Evolutionary conservation across 2,113 vertebrate species (phyloP), one percentile per base, ranked within the genome.

Genomic region (Cynopterus brachyotis): DNA sequence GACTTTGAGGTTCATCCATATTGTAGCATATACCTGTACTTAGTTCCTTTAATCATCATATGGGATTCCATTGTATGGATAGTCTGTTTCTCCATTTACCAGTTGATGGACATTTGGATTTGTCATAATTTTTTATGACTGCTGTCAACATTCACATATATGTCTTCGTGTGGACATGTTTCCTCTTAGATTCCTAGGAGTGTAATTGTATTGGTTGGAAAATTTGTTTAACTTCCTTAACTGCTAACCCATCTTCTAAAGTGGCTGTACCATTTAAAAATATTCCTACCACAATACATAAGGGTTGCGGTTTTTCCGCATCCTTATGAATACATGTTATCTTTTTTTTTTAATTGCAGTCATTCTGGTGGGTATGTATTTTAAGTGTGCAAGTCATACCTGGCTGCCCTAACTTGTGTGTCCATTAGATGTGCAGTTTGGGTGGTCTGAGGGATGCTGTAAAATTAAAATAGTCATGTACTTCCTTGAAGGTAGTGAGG

Each of bases 191-290:
- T 87, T 91, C 30, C 35, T 28, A 70, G 47, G 11, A 66, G 17
- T 92, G 16, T 66, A 93, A 67, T 83, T 96, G 42, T 15, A 4
- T 73, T 37, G 35, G 40, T 50, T 91, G 57, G 37, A 66, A 62
- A 92, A 66, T 89, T 95, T 94, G n/a, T 87, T 70, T 70, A 70
- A 26, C 30, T 69, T 90, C 55, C 45, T 60, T 26, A 83, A 69
- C 22, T 70, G 5, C 37, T 22, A 40, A 89, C 55, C 59, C 87
- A 40, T 86, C 67, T 89, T 78, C 78, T 75, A 24, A 37, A 88
- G 67, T 96, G 32, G 13, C 55, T 86, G 9, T 82, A 50, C 17
- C 20, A n/a, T 59, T 93, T 89, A 73, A 45, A 89, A 64, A 22
- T 84, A 50, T 67, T 80, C 11, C 37, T 73, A 9, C 76, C 45